Conservation (phyloP, 2,888 invertebrate genomes). For the Mesorhabditis sp. region DNA sequence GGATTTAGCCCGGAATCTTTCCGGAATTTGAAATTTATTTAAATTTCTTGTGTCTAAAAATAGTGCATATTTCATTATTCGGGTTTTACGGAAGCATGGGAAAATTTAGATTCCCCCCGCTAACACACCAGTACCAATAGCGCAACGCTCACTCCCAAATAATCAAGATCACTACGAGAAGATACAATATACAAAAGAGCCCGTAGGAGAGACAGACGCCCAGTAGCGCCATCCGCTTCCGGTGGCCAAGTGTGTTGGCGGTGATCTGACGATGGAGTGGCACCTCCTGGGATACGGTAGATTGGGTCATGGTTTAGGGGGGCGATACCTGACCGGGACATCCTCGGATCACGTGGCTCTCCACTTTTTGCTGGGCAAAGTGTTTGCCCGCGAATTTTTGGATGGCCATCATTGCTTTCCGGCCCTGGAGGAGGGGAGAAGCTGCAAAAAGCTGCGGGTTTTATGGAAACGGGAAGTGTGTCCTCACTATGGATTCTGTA, state of each 20-base stretch:
- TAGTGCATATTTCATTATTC: no score
- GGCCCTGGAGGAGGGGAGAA: slow-evolving; percentile 16
- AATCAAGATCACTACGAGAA: slow-evolving; percentile 36
- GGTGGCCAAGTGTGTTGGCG: slow-evolving; percentile 42
- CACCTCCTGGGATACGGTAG: slow-evolving; percentile 2
- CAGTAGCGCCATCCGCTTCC: slow-evolving; percentile 43
- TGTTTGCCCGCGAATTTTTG: slow-evolving; percentile 14
- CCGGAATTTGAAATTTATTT: no score
- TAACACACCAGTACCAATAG: no score
- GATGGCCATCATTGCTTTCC: slow-evolving; percentile 13
- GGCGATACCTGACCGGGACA: background rate
- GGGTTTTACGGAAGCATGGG: no score
- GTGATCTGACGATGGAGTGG: slow-evolving; percentile 44
- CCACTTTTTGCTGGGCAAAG: slow-evolving; percentile 13
- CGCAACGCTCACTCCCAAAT: slow-evolving; percentile 14
- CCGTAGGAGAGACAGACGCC: slow-evolving; percentile 36
- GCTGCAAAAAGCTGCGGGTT: slow-evolving; percentile 7
- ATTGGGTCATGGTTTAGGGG: background rate
- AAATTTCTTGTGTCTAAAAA: no score
- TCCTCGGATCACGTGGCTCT: slow-evolving; percentile 10
- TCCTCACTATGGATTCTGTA: no score
- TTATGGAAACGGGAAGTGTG: background rate
- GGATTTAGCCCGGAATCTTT: no score
- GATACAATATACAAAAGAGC: slow-evolving; percentile 39
- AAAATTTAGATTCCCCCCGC: no score